Evolutionary conservation across 2,113 vertebrate species (phyloP).

Genomic region (Macroglossus sobrinus): DNA sequence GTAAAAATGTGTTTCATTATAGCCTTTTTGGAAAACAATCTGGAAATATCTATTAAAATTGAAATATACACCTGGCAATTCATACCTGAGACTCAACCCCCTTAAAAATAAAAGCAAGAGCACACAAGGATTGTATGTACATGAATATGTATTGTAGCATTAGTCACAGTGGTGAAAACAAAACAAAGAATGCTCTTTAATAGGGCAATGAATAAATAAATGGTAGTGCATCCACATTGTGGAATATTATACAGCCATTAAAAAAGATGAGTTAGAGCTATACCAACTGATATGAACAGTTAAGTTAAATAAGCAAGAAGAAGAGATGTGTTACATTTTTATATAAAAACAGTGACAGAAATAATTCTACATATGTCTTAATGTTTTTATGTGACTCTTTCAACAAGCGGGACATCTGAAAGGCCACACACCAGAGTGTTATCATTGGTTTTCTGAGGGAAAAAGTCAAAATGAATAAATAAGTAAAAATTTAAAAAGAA

Average conservation of each 20-base stretch:
- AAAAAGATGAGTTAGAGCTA: neutral
- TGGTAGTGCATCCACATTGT: rapidly evolving
- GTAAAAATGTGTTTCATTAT: neutral
- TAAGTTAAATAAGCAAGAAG: neutral
- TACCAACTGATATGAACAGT: neutral
- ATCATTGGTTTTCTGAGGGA: neutral
- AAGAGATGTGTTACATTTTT: neutral
- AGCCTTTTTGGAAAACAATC: neutral
- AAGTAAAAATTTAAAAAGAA: neutral
- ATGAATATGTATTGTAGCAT: neutral
- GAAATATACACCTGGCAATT: neutral
- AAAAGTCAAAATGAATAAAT: neutral
- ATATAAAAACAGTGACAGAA: neutral
- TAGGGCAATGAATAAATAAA: neutral
- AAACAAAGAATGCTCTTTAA: neutral
- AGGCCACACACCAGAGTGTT: neutral
- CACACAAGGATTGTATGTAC: neutral
- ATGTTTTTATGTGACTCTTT: neutral
- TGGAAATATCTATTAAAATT: neutral
- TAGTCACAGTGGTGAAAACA: neutral
- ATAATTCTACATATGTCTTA: neutral
- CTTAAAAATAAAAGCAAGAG: neutral
- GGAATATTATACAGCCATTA: neutral
- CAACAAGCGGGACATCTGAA: neutral
- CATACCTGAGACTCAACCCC: neutral